Conservation (phyloP, 2,888 invertebrate genomes). For the Parasteatoda lunata region DNA sequence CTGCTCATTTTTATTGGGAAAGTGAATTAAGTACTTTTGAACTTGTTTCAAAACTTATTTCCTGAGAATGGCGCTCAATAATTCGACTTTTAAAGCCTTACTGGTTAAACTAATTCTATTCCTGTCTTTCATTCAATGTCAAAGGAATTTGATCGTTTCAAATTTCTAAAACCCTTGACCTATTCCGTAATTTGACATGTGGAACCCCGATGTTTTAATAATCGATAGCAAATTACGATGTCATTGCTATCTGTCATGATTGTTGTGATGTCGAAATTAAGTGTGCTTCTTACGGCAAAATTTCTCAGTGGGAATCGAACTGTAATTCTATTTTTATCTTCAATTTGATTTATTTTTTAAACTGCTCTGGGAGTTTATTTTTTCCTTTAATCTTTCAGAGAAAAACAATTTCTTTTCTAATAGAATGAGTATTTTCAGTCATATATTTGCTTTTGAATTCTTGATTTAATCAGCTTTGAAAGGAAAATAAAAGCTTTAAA, state of each 20-base stretch:
- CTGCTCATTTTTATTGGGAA: too few relatives aligned
- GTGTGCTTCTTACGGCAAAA: neutral
- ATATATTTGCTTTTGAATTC: conserved; percentile 20
- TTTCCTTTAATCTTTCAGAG: neutral
- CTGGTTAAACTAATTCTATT: too few relatives aligned
- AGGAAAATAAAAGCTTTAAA: too few relatives aligned
- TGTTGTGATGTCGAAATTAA: neutral
- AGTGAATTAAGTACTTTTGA: too few relatives aligned
- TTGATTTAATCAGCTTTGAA: too few relatives aligned
- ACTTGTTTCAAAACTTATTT: too few relatives aligned
- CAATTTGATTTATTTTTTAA: conserved; percentile 7
- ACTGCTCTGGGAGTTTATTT: neutral
- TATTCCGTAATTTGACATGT: too few relatives aligned
- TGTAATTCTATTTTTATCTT: conserved; percentile 35
- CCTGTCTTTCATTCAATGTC: too few relatives aligned
- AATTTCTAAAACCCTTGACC: too few relatives aligned
- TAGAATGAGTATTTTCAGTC: neutral
- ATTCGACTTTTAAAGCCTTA: too few relatives aligned
- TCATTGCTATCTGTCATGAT: conserved; percentile 33
- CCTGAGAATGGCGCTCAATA: too few relatives aligned
- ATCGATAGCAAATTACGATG: conserved; percentile 36
- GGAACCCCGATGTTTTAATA: conserved; percentile 15
- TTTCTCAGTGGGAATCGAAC: conserved; percentile 23
- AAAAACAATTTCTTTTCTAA: neutral
- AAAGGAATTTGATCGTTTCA: too few relatives aligned